Conservation (phyloP, 2,113 vertebrate genomes). For the Crotalus horridus region DNA sequence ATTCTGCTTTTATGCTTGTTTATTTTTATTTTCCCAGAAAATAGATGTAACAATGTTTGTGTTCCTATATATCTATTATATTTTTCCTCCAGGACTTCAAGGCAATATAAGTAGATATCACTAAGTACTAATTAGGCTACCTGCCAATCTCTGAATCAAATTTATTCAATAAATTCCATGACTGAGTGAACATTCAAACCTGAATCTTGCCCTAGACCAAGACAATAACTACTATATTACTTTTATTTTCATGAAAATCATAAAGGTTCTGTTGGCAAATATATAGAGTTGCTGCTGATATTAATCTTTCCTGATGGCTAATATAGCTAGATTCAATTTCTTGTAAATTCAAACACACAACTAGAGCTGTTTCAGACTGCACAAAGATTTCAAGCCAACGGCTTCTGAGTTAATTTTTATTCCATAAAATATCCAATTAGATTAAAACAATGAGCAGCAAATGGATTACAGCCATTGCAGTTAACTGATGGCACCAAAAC, state of each 20-base stretch:
- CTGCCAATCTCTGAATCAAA: neutral
- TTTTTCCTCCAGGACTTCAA: neutral
- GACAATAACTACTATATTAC: neutral
- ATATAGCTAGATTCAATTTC: neutral
- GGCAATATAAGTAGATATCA: neutral
- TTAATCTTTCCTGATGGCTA: neutral
- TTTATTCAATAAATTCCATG: neutral
- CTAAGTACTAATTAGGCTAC: neutral
- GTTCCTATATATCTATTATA: neutral
- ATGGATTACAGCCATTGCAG: neutral
- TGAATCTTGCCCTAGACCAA: neutral
- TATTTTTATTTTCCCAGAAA: slow-evolving; percentile 48
- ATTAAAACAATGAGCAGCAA: neutral
- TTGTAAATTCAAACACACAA: slow-evolving; percentile 12
- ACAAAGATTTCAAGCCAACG: neutral
- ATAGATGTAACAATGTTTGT: neutral
- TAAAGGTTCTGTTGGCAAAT: slow-evolving; percentile 4
- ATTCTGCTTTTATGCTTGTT: neutral
- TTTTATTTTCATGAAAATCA: neutral
- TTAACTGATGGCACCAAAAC: neutral
- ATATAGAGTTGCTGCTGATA: slow-evolving; percentile 10
- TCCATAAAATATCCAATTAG: neutral
- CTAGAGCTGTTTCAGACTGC: neutral
- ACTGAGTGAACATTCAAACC: neutral
- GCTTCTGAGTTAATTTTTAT: neutral